Evolutionary conservation across 2,113 vertebrate genomes (phyloP).

Genomic region (Mirounga angustirostris): DNA sequence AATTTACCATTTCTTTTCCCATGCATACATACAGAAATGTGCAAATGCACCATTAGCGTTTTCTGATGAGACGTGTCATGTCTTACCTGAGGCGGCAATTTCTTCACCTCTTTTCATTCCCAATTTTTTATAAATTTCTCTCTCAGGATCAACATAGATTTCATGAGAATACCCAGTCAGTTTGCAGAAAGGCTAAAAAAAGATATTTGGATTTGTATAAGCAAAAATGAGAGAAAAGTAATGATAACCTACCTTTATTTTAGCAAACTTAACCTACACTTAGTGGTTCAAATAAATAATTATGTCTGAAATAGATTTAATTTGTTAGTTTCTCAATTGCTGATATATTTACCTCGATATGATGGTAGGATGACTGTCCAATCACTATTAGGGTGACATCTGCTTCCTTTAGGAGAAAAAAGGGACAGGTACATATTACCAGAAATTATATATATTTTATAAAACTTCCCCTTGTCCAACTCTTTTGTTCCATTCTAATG

Average conservation of each 20-base stretch:
- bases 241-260: constrained; percentile 8
- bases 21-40: neutral
- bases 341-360: constrained; percentile 92
- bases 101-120: constrained; percentile 95
- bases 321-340: neutral
- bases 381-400: constrained; percentile 93
- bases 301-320: constrained; percentile 50
- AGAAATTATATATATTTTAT: constrained; percentile 33
- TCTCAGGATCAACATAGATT: constrained; percentile 95
- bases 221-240: constrained; percentile 38
- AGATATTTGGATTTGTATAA: neutral
- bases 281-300: neutral
- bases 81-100: constrained; percentile 89
- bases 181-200: constrained; percentile 92
- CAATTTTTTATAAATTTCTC: constrained; percentile 93
- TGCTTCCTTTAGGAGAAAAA: constrained; percentile 89
- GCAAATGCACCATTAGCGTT: neutral
- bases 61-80: constrained; percentile 14
- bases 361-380: constrained; percentile 93
- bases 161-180: constrained; percentile 94
- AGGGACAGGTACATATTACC: neutral
- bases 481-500: constrained; percentile 60
- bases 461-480: neutral
- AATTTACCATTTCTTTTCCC: neutral
- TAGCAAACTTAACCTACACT: neutral